phyloP scores from a whole-genome alignment of 2,797 vertebrate species.

The Discoglossus pictus region DNA sequence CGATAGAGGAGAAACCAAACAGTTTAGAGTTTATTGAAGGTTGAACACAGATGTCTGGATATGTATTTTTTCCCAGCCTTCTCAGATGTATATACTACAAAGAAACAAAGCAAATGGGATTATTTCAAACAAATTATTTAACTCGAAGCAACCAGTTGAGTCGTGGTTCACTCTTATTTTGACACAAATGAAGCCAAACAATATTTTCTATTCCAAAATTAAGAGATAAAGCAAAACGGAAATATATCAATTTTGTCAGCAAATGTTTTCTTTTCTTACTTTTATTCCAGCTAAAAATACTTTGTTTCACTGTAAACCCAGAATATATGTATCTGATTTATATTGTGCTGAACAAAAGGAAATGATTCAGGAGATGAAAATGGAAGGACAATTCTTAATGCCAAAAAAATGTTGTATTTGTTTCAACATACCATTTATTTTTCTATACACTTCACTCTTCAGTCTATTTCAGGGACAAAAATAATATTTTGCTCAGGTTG shows the following conservation, averaged over 20 bases:
- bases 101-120: no score
- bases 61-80: no score
- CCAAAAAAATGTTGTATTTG: slow-evolving; percentile 11
- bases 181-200: slow-evolving; percentile 23
- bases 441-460: slow-evolving; percentile 2
- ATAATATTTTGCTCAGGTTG: neutral
- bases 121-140: slow-evolving; percentile 2
- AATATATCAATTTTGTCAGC: neutral
- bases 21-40: no score
- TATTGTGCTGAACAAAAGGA: slow-evolving; percentile 21
- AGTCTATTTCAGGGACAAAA: neutral
- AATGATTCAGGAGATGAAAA: slow-evolving; percentile 37
- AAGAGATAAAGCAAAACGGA: slow-evolving; percentile 30
- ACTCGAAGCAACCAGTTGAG: neutral
- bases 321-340: slow-evolving; percentile 28
- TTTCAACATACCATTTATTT: slow-evolving; percentile 23
- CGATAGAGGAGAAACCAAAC: no score
- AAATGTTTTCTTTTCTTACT: slow-evolving; percentile 14
- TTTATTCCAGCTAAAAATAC: slow-evolving; percentile 12
- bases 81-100: no score
- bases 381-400: slow-evolving; percentile 6
- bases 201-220: slow-evolving; percentile 24
- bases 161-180: neutral
- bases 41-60: no score
- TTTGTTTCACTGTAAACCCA: slow-evolving; percentile 15